A percentile compares a stretch with the other conserved stretches of the same genome.
These are phyloP conservation scores for Antechinus flavipes DNA, from an alignment of 2,113 vertebrate genomes.

Conservation along the genomic window DNA sequence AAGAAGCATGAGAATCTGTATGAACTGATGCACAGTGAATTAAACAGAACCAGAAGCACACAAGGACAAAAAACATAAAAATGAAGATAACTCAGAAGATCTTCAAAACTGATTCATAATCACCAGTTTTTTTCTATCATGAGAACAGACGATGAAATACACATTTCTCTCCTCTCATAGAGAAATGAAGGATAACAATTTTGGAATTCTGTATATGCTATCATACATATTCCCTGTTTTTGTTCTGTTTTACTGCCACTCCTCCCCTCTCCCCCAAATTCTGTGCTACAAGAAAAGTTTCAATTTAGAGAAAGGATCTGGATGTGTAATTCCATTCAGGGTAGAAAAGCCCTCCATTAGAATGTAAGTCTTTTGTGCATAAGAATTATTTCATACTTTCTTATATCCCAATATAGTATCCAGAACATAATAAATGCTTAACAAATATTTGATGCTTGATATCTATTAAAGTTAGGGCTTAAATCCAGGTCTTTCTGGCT, in stretches of 20 bases:
- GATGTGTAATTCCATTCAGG: not conserved
- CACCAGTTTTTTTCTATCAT: no score
- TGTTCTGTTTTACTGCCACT: no score
- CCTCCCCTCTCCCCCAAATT: no score
- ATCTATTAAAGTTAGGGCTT: not conserved
- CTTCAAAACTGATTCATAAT: not conserved
- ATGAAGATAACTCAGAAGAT: not conserved
- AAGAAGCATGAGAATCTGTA: not conserved
- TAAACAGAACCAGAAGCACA: not conserved
- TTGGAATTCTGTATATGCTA: no score
- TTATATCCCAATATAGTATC: not conserved
- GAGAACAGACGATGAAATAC: no score
- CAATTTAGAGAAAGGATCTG: not conserved
- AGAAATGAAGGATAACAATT: no score
- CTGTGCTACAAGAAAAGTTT: no score
- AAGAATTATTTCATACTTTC: not conserved
- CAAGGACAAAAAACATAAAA: not conserved
- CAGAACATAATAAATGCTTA: not conserved
- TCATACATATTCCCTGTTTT: no score
- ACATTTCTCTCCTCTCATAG: no score
- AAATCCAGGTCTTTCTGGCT: not conserved
- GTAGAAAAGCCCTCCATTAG: not conserved
- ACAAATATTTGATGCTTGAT: not conserved
- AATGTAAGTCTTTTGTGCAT: not conserved
- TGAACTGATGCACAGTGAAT: not conserved